These are phyloP conservation scores for Diabrotica undecimpunctata DNA, from an alignment of 1,140 invertebrate species.

Conservation along the genomic window DNA sequence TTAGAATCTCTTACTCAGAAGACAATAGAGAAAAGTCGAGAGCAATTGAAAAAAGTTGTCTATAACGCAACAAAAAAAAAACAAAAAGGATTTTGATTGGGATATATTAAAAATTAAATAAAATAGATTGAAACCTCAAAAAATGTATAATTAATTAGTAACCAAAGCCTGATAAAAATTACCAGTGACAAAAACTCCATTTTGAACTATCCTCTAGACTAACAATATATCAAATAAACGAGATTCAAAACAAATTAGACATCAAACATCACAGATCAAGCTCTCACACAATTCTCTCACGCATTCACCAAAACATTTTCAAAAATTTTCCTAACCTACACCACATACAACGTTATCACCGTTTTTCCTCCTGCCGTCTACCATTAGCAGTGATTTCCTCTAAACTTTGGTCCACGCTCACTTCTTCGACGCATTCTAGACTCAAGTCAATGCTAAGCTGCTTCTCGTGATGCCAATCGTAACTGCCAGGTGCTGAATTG, in stretches of 20 bases:
- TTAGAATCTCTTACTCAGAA: no score
- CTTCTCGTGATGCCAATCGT: conserved; percentile 51
- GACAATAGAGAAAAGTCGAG: no score
- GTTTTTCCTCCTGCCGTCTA: neutral
- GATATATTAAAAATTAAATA: no score
- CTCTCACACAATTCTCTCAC: neutral
- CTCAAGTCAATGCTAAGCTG: conserved; percentile 40
- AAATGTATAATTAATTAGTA: no score
- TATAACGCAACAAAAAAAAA: no score
- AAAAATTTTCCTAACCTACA: neutral
- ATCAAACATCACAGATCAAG: neutral
- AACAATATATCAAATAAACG: neutral
- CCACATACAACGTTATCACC: conserved; percentile 4
- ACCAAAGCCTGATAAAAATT: no score
- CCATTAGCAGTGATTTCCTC: conserved; percentile 14
- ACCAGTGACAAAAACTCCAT: no score
- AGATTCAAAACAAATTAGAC: neutral
- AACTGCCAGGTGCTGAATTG: conserved; percentile 72
- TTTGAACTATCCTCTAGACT: no score
- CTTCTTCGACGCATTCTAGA: conserved; percentile 41
- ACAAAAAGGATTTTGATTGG: no score
- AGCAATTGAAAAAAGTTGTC: no score
- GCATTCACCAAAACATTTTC: neutral
- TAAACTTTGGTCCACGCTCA: conserved; percentile 29
- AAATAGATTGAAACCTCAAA: no score